Evolutionary conservation across 2,113 vertebrate species (phyloP), one percentile per base, ranked within the genome.

Genomic region (Platichthys stellatus): DNA sequence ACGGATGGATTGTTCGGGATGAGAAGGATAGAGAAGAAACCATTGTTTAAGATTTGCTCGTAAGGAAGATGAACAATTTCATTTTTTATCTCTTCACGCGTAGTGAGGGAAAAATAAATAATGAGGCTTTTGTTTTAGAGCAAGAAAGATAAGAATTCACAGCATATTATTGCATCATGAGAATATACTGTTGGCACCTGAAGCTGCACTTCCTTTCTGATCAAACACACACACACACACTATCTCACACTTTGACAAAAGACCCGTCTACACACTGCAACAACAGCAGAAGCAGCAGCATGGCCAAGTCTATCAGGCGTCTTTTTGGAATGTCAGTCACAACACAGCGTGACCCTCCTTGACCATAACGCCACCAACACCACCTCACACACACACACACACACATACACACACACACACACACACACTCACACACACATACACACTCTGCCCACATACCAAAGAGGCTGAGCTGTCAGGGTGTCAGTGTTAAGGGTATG

Each of bases 401-500:
- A 60, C 43, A 53, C 63, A 83, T 57, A 24, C 24, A 45, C 68
- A 59, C 23, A 62, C 68, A 73, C 26, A 72, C 43, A 45, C 43
- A 45, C 43, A 45, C 43, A 35, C 81, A 35, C 31, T 0, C 31
- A 31, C 57, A 81, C 62, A 61, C 58, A 64, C 40, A 49, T 47
- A 62, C 47, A 53, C 68, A 70, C 43, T 85, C 60, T 24, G 70
- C 70, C 64, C 78, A 83, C 80, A 86, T 63, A 82, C 60, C 78
- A 73, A 57, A 81, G 79, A 83, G 72, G 68, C 79, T 71, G 82
- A 86, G 86, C 84, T 86, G 89, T 89, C 90, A 90, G 76, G 17
- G 76, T 88, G 87, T 89, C 88, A 85, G 72, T 66, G 74, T 86
- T 90, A 74, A 86, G 67, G 80, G 75, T 89, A 69, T 82, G 85